These are phyloP conservation scores for Entelurus aequoreus DNA, from an alignment of 2,113 vertebrate genomes.

Conservation along the genomic window DNA sequence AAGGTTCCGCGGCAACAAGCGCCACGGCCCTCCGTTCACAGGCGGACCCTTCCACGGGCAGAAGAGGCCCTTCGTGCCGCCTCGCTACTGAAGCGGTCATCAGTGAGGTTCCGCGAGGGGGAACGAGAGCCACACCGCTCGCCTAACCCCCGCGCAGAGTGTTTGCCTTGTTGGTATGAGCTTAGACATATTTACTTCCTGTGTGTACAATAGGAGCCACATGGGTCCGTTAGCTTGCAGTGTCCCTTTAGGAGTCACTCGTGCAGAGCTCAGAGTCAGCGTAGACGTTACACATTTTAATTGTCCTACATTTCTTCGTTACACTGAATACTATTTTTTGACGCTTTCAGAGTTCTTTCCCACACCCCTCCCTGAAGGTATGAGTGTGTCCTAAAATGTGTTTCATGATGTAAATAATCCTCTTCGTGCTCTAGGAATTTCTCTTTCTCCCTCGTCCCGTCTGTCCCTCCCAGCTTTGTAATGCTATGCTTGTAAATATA, in stretches of 20 bases:
- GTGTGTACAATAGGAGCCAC: constrained; percentile 51
- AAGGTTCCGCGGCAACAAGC: constrained; percentile 76
- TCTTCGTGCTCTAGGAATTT: constrained; percentile 38
- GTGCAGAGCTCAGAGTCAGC: constrained; percentile 16
- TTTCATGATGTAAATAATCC: constrained; percentile 61
- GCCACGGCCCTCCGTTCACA: constrained; percentile 76
- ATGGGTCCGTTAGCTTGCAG: too few relatives aligned
- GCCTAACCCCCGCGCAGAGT: constrained; percentile 32
- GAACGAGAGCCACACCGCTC: constrained; percentile 40
- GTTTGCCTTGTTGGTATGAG: constrained; percentile 66
- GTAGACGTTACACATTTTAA: constrained; percentile 36
- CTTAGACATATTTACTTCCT: constrained; percentile 52
- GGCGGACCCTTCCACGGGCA: constrained; percentile 80
- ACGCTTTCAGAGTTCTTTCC: background rate
- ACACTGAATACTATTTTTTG: too few relatives aligned
- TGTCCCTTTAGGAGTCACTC: constrained; percentile 9
- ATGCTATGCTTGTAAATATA: constrained; percentile 62
- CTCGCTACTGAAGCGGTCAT: constrained; percentile 82
- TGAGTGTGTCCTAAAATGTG: constrained; percentile 12
- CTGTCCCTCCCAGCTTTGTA: constrained; percentile 46
- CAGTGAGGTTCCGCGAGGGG: constrained; percentile 43
- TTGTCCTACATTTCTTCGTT: constrained; percentile 1
- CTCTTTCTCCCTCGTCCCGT: constrained; percentile 14
- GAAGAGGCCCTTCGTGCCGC: constrained; percentile 90
- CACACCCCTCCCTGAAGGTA: background rate